These are phyloP conservation scores for Gymnogyps californianus DNA, from an alignment of 2,113 vertebrate genomes.

Conservation along the genomic window DNA sequence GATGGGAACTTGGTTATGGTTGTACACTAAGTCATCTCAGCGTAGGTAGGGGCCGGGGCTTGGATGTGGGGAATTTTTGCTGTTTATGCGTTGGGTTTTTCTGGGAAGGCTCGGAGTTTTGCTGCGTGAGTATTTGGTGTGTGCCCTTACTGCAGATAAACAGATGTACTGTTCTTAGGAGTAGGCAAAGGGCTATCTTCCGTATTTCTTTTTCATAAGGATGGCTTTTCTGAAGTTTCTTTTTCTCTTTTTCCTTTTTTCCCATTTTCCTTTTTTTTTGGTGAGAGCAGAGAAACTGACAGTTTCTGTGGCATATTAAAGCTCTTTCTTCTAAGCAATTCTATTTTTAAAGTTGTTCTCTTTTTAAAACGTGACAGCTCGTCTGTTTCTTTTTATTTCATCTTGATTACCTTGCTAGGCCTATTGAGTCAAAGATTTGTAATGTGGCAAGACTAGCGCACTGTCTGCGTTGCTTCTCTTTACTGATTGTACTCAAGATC, in stretches of 20 bases:
- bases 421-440: background rate
- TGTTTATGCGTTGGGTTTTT: background rate
- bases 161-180: background rate
- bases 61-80: background rate
- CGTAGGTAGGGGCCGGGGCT: background rate
- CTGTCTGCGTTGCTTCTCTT: background rate
- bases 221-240: background rate
- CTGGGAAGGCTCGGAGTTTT: background rate
- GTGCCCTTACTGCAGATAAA: background rate
- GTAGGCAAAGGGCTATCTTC: background rate
- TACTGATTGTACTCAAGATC: background rate
- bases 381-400: background rate
- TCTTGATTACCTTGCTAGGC: background rate
- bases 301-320: background rate
- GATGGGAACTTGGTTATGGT: background rate
- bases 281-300: background rate
- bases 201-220: background rate
- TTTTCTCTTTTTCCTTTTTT: background rate
- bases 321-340: background rate
- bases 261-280: accelerated
- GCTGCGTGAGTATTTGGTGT: background rate
- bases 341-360: background rate
- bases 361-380: background rate
- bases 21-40: background rate
- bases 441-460: background rate